Evolutionary conservation across 2,888 invertebrate species (phyloP).

Genomic region (Chelonus formosanus): DNA sequence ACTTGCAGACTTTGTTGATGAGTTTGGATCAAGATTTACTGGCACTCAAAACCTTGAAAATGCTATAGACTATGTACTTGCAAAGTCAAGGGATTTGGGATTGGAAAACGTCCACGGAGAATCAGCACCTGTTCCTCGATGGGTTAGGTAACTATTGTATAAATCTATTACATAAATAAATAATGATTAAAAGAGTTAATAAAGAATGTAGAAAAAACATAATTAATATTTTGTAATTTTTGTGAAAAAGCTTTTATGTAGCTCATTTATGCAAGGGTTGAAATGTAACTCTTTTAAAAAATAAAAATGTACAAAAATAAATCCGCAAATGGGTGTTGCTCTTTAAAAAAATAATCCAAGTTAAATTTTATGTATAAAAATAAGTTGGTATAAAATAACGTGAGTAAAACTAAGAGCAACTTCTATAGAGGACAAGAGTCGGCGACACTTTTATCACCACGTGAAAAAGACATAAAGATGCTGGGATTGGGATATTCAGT

Average conservation of each 20-base stretch:
- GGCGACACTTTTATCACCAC: slow-evolving; percentile 72
- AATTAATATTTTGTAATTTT: too few relatives aligned
- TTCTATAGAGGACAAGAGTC: slow-evolving; percentile 74
- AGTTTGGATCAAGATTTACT: slow-evolving; percentile 72
- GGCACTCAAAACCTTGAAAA: slow-evolving; percentile 73
- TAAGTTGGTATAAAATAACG: too few relatives aligned
- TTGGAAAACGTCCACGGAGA: slow-evolving; percentile 79
- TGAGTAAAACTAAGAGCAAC: slow-evolving; percentile 17
- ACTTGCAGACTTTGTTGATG: slow-evolving; percentile 68
- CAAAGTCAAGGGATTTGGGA: slow-evolving; percentile 62
- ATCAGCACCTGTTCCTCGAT: slow-evolving; percentile 69
- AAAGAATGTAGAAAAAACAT: too few relatives aligned
- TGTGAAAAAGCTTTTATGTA: too few relatives aligned
- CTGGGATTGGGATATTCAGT: slow-evolving; percentile 71
- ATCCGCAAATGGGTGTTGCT: too few relatives aligned
- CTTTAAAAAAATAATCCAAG: too few relatives aligned
- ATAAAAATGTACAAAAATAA: too few relatives aligned
- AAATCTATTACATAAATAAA: too few relatives aligned
- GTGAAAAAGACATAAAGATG: slow-evolving; percentile 71
- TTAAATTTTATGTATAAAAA: too few relatives aligned
- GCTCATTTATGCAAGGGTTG: too few relatives aligned
- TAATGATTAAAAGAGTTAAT: too few relatives aligned
- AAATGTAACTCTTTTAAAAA: too few relatives aligned
- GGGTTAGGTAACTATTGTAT: slow-evolving; percentile 66
- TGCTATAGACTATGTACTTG: slow-evolving; percentile 74